phyloP scores from a whole-genome alignment of 2,797 vertebrate genomes.

The Mormyrops attenuatus region DNA sequence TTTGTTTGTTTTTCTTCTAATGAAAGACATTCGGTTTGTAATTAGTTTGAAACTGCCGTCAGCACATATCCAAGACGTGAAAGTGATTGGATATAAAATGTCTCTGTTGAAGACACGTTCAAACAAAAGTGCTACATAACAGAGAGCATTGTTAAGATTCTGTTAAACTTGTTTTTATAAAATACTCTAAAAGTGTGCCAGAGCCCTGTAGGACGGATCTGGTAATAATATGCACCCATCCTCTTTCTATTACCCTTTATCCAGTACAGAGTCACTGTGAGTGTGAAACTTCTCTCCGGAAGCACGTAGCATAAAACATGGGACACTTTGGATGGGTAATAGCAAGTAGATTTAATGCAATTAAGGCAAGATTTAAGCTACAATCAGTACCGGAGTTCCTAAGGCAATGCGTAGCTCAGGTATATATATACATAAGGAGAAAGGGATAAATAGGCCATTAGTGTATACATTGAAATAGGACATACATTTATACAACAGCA shows the following conservation, averaged over 20 bases:
- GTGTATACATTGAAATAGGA: slow-evolving; percentile 11
- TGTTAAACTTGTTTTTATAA: neutral
- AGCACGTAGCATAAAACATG: neutral
- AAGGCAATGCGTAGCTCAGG: neutral
- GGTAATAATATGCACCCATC: neutral
- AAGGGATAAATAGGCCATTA: slow-evolving; percentile 1
- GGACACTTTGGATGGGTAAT: neutral
- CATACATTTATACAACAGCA: neutral
- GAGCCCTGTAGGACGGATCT: neutral
- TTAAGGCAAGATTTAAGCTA: neutral
- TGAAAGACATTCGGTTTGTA: neutral
- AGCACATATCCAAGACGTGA: neutral
- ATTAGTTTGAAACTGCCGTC: neutral
- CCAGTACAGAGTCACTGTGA: neutral
- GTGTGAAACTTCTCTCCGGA: neutral
- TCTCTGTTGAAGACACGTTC: neutral
- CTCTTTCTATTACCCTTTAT: neutral
- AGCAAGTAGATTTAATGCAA: neutral
- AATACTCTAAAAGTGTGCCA: neutral
- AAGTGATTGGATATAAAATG: neutral
- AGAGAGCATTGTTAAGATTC: neutral
- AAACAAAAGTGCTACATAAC: neutral
- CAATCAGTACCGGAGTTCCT: neutral
- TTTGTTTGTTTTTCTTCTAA: neutral
- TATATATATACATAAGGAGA: neutral